Percentiles rank a stretch among this genome's conserved stretches.
Evolutionary conservation across 2,888 invertebrate genomes (phyloP).

Genomic region (Eudasyphora cyanicolor): DNA sequence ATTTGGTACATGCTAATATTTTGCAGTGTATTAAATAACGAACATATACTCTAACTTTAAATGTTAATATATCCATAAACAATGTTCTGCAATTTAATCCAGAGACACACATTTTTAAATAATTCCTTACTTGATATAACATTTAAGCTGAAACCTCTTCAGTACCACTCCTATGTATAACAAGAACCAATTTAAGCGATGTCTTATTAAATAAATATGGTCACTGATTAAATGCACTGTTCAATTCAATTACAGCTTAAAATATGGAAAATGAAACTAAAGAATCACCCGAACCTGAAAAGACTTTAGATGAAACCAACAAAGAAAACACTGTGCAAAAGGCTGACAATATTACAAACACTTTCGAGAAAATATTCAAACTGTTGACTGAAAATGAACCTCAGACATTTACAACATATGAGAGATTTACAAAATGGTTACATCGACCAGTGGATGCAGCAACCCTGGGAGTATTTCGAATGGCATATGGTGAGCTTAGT

Average conservation of each 20-base stretch:
- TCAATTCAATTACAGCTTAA: neutral
- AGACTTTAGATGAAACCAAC: neutral
- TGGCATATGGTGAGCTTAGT: constrained; percentile 87
- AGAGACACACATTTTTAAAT: no score
- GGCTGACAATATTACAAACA: neutral
- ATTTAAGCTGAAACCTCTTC: no score
- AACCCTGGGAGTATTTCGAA: constrained; percentile 88
- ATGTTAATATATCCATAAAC: no score
- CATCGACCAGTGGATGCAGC: constrained; percentile 87
- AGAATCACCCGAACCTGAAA: neutral
- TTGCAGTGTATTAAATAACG: no score
- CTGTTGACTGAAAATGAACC: constrained; percentile 70
- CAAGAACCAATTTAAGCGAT: no score
- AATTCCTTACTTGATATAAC: no score
- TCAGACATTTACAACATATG: constrained; percentile 66
- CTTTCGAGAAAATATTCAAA: constrained; percentile 62
- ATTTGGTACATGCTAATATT: no score
- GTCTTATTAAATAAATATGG: no score
- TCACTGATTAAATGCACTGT: no score
- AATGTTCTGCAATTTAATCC: no score
- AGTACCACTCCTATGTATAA: no score
- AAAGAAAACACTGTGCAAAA: neutral
- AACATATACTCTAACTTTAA: no score
- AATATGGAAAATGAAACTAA: neutral
- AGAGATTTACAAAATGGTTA: constrained; percentile 81